Percentiles rank a stretch among this genome's conserved stretches.
phyloP scores from a whole-genome alignment of 2,888 invertebrate species.

The Cataglyphis rosenhaueri region DNA sequence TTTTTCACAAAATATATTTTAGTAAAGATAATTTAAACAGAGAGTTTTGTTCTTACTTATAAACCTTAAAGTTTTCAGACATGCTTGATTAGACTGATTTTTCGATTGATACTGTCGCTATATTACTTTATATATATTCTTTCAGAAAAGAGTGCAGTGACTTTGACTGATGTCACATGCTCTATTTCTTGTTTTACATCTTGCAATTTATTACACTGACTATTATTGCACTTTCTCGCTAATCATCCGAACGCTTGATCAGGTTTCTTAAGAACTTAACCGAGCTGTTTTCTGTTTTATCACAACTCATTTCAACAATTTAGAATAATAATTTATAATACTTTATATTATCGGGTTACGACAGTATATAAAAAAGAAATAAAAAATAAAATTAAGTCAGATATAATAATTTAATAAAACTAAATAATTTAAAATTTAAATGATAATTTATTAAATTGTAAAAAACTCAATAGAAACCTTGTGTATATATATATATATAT shows the following conservation, averaged over 20 bases:
- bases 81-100: background rate
- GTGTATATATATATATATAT: too few relatives aligned
- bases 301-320: background rate
- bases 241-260: background rate
- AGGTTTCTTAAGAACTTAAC: background rate
- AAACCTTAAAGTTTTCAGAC: background rate
- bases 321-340: background rate
- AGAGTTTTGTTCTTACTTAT: background rate
- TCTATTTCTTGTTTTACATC: background rate
- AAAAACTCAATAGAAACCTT: constrained; percentile 1
- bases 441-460: background rate
- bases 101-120: background rate
- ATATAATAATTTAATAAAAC: background rate
- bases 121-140: background rate
- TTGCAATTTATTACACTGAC: background rate
- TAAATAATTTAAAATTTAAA: background rate
- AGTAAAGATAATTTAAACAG: background rate
- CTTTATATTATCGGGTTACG: background rate
- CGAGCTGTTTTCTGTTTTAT: background rate
- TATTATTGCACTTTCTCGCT: background rate
- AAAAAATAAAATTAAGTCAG: background rate
- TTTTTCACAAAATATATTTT: constrained; percentile 4
- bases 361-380: background rate
- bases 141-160: background rate
- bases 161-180: background rate